Evolutionary conservation across 1,140 invertebrate species (phyloP), one percentile per base, ranked within the genome.

Genomic region (Diploscapter pachys): DNA sequence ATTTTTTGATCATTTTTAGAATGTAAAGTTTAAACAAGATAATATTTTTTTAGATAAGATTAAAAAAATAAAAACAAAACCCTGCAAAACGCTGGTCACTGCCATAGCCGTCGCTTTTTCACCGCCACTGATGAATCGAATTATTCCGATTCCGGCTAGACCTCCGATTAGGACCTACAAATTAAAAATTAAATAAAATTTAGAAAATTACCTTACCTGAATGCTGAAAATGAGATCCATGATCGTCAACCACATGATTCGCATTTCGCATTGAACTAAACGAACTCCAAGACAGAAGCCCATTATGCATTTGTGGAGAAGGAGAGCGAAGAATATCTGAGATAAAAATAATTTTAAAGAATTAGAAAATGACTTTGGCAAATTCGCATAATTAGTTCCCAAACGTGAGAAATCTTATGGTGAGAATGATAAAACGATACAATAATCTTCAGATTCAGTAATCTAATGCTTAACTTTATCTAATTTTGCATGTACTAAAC

Each of bases 271-370:
- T 53, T 91, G 90, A 11, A 91, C 87, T 6, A 91, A 82, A 74
- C 89, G 90, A 66, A 91, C 82, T 3, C 90, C 90, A 2, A 91
- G 81, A 78, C 89, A 89, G 79, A 91, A 90, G 9, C 89, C 89
- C 67, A 91, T 88, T 13, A 90, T 86, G 31, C 87, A 82, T 83
- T 91, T 91, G 82, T 91, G 90, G 49, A 90, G 85, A n/a, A 89
- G 81, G 4, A 91, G 86, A 13, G 90, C 90, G 59, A 85, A 82
- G 78, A 89, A 90, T 5, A 91, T 71, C 83, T 84, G 65, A 31
- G 80, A 80, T 49, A 13, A 65, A 50, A 49, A 59, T 61, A 50
- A 68, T 57, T 70, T 64, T 31, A 31, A 31, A 31, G 31, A 31
- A 31, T 13, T 13, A 59, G 11, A 59, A 59, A 59, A 59, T 59